Evolutionary conservation across 1,140 invertebrate genomes (phyloP).

Genomic region (Neoseiulus cucumeris): DNA sequence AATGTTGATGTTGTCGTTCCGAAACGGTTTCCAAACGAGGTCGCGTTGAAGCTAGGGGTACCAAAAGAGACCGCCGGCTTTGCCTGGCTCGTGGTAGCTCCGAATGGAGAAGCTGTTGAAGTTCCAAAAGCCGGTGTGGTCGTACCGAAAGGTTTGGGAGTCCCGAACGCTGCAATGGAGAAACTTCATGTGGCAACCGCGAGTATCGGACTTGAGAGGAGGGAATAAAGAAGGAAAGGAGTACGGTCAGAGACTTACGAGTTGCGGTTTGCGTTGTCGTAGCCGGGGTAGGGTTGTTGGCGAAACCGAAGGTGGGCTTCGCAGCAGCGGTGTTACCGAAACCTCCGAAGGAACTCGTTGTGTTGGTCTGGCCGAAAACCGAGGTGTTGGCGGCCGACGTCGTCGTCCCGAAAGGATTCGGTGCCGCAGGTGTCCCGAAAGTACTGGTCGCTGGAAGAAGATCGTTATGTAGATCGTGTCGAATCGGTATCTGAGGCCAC

Average conservation of each 20-base stretch:
- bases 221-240: too few species aligned
- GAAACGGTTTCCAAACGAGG: constrained; percentile 22
- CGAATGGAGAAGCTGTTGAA: constrained; percentile 19
- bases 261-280: too few species aligned
- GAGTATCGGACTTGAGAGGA: too few species aligned
- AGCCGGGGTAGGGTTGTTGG: too few species aligned
- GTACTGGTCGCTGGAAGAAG: constrained; percentile 24
- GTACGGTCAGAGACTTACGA: too few species aligned
- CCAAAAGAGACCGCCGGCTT: too few species aligned
- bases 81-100: background rate
- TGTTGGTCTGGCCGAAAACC: background rate
- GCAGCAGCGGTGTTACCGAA: too few species aligned
- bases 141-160: constrained; percentile 24
- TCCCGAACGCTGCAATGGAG: constrained; percentile 20
- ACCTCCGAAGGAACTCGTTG: constrained; percentile 12
- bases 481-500: too few species aligned
- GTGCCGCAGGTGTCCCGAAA: constrained; percentile 16
- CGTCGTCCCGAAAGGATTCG: constrained; percentile 13
- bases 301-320: too few species aligned
- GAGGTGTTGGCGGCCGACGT: background rate
- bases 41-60: constrained; percentile 12
- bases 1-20: constrained; percentile 23
- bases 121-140: constrained; percentile 26
- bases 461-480: too few species aligned
- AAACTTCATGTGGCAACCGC: too few species aligned